Evolutionary conservation across 2,797 vertebrate species (phyloP), one percentile per base, ranked within the genome.

Genomic region (Arrhamphus sclerolepis): DNA sequence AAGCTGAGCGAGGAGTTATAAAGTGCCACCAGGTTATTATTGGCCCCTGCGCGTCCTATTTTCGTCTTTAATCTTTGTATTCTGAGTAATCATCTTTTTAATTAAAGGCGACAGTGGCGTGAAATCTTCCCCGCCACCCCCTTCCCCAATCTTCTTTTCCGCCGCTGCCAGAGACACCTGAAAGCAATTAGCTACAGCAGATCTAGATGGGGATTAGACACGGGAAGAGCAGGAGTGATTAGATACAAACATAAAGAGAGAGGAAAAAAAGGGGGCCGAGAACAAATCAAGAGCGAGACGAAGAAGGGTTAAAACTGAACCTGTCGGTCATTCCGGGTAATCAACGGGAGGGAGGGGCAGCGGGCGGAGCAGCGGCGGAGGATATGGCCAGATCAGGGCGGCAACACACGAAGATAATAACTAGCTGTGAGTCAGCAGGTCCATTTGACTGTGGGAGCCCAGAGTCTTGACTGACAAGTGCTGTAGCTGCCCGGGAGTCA

Each of bases 11-110:
- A 68, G 63, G 77, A 56, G 17, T 68, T 71, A 24, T 40, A 70
- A 70, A 75, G 70, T 63, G 62, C 77, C 47, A 62, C 70, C 28
- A 65, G 83, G 61, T 56, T 31, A 52, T 78, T 73, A 80, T 65
- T 65, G 39, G 69, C 59, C 46, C 22, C 28, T 26, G 58, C 43
- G 13, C 66, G 83, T 78, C 69, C 78, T 80, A 63, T 82, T 82
- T 81, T 66, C 66, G 3, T 70, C 69, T 78, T 80, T 78, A 78
- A 71, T 75, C 67, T 75, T 64, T 71, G 70, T 70, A 63, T 83
- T 84, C 68, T 76, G 78, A 83, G 61, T 85, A 80, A 84, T 87
- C 77, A 84, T 85, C 76, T 83, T 78, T 84, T 81, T 86, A 80
- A 82, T 87, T 83, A 80, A 75, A 81, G 76, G 66, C 21, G 71